These are phyloP conservation scores for Melospiza melodia DNA, from an alignment of 2,113 vertebrate species.

Conservation along the genomic window DNA sequence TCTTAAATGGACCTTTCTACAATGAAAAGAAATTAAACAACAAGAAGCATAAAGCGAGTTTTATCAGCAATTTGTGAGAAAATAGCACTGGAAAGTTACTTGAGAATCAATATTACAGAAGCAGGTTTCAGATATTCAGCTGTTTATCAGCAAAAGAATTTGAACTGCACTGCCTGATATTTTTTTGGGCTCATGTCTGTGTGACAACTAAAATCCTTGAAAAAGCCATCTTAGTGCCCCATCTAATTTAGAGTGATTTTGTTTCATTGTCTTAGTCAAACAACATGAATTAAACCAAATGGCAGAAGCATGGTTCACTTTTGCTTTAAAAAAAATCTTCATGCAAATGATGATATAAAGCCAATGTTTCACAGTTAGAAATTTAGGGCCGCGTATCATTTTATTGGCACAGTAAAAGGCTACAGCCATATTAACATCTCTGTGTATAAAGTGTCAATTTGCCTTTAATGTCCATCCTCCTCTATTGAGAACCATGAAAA, in stretches of 20 bases:
- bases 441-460: not conserved
- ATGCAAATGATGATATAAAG: not conserved
- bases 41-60: not conserved
- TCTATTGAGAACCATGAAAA: not conserved
- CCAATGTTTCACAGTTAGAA: not conserved
- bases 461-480: not conserved
- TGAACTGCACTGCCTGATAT: not conserved
- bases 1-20: not conserved
- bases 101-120: not conserved
- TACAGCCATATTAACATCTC: not conserved
- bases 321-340: not conserved
- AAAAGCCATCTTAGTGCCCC: not conserved
- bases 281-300: not conserved
- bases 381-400: not conserved
- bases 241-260: not conserved
- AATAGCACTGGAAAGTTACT: not conserved
- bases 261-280: not conserved
- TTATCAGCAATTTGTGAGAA: not conserved
- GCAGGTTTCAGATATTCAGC: not conserved
- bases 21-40: constrained; percentile 9
- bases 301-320: not conserved
- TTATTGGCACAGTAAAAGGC: constrained; percentile 26
- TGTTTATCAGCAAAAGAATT: not conserved
- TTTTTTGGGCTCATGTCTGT: not conserved
- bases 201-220: not conserved